These are phyloP conservation scores for Arizona elegans DNA, from an alignment of 2,113 vertebrate genomes.

Conservation along the genomic window DNA sequence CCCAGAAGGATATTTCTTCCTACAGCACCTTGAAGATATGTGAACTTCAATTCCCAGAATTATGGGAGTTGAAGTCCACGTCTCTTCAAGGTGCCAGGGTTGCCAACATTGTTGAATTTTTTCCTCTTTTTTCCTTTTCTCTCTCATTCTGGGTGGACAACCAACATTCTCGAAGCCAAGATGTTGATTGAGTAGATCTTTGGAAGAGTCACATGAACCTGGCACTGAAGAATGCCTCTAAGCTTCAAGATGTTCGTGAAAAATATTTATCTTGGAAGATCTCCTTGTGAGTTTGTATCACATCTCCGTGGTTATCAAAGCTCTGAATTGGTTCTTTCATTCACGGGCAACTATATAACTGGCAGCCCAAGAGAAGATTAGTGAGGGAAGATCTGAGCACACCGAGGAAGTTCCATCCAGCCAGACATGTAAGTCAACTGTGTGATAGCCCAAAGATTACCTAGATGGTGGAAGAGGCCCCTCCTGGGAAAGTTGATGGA, in stretches of 20 bases:
- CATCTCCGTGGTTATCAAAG: constrained; percentile 31
- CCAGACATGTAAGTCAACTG: neutral
- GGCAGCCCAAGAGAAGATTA: neutral
- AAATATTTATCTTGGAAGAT: constrained; percentile 53
- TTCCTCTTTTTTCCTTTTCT: neutral
- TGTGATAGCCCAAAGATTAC: rapidly evolving
- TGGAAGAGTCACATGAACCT: neutral
- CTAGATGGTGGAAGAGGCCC: neutral
- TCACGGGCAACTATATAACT: constrained; percentile 43
- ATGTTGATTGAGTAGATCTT: neutral
- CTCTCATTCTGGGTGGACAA: rapidly evolving
- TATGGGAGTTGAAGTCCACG: too few species aligned
- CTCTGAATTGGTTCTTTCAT: constrained; percentile 35
- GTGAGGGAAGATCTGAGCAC: neutral
- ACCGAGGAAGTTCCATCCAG: neutral
- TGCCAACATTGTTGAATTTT: too few species aligned
- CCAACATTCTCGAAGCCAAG: neutral
- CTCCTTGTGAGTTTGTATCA: constrained; percentile 17
- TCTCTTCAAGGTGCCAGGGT: too few species aligned
- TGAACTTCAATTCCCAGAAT: too few species aligned
- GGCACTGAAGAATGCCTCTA: neutral
- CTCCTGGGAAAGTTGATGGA: neutral
- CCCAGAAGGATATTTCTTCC: too few species aligned
- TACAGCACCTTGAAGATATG: too few species aligned
- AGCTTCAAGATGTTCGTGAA: neutral